phyloP scores from a whole-genome alignment of 2,888 invertebrate genomes.

The Sceliomorpha sp. region DNA sequence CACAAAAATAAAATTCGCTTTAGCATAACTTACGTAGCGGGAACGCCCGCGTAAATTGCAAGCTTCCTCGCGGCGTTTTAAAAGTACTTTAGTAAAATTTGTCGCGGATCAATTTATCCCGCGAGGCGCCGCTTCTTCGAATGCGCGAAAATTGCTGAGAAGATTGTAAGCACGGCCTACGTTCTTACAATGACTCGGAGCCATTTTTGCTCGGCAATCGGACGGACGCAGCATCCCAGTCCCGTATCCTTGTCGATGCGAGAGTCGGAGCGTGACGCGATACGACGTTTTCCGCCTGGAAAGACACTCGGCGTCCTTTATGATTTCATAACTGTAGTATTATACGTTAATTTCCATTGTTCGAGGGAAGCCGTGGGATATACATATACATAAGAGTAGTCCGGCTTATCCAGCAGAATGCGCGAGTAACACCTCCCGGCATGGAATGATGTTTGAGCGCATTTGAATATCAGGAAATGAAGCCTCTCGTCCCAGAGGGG shows the following conservation, averaged over 20 bases:
- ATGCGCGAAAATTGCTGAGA: too few relatives aligned
- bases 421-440: constrained; percentile 59
- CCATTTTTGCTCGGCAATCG: constrained; percentile 3
- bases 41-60: too few relatives aligned
- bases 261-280: constrained; percentile 2
- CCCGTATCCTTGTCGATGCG: not conserved
- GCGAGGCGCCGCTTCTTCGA: too few relatives aligned
- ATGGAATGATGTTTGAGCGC: constrained; percentile 75
- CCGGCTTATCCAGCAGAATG: constrained; percentile 64
- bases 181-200: too few relatives aligned
- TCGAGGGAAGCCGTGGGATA: constrained; percentile 19
- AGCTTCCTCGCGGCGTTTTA: too few relatives aligned
- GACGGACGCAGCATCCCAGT: constrained; percentile 8
- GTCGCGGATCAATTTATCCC: too few relatives aligned
- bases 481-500: constrained; percentile 71
- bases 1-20: too few relatives aligned
- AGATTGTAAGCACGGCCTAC: too few relatives aligned
- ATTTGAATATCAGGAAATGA: constrained; percentile 80
- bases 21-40: too few relatives aligned
- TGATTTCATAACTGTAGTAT: constrained; percentile 61
- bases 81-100: too few relatives aligned
- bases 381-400: not conserved
- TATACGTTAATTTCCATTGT: constrained; percentile 67
- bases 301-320: constrained; percentile 55
- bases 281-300: constrained; percentile 15